Conservation (phyloP, 2,888 invertebrate species). For the Lithophane leautieri region DNA sequence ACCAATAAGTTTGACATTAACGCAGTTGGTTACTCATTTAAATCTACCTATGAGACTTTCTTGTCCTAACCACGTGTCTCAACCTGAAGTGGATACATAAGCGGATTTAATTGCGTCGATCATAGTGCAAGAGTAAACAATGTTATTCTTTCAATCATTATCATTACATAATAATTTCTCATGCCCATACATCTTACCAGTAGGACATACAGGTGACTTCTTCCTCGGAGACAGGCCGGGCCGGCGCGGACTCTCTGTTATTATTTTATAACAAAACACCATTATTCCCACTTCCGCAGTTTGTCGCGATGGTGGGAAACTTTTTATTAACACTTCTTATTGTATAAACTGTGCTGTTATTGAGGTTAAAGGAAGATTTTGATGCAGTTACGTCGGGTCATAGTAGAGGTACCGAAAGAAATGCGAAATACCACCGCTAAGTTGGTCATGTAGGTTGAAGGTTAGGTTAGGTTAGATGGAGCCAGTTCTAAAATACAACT, state of each 20-base stretch:
- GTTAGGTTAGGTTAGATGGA: background rate
- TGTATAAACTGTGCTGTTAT: slow-evolving; percentile 17
- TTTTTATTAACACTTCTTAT: slow-evolving; percentile 41
- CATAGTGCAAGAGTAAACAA: background rate
- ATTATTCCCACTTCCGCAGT: slow-evolving; percentile 75
- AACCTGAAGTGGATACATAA: no score
- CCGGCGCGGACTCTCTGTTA: slow-evolving; percentile 83
- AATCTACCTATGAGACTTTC: no score
- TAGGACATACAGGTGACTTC: slow-evolving; percentile 62
- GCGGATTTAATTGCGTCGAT: no score
- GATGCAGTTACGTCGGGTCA: background rate
- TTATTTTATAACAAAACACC: slow-evolving; percentile 88
- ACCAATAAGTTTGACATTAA: no score
- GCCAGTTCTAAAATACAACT: background rate
- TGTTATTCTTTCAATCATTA: background rate
- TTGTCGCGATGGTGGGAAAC: slow-evolving; percentile 68
- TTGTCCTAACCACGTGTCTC: no score
- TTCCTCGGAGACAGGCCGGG: slow-evolving; percentile 78
- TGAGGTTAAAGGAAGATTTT: slow-evolving; percentile 10
- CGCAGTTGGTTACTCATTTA: no score
- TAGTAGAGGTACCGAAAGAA: background rate
- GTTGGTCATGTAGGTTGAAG: no score
- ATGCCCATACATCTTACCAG: slow-evolving; percentile 65
- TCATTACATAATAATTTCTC: background rate
- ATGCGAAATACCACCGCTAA: background rate